These are phyloP conservation scores for Aphodius sticticus DNA, from an alignment of 2,888 invertebrate genomes.

Conservation along the genomic window DNA sequence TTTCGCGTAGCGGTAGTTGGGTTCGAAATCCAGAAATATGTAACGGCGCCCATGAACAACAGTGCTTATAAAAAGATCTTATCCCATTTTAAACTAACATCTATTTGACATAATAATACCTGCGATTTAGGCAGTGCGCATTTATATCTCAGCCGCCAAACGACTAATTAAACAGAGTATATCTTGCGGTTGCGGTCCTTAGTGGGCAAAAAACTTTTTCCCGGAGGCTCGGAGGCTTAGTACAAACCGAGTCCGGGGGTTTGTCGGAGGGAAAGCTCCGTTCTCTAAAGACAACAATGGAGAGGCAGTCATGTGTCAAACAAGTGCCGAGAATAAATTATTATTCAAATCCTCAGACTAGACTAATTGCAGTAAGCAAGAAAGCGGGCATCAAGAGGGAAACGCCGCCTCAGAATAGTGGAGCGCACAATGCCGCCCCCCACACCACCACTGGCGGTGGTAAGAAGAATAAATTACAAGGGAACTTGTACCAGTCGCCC, in stretches of 20 bases:
- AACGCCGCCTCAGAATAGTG: constrained; percentile 36
- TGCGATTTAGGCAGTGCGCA: no score
- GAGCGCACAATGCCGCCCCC: constrained; percentile 40
- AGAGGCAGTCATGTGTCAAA: constrained; percentile 54
- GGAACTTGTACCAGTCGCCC: constrained; percentile 53
- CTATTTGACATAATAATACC: no score
- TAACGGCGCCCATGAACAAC: no score
- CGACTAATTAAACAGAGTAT: constrained; percentile 7
- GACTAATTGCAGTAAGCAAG: constrained; percentile 58
- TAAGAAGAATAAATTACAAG: constrained; percentile 54
- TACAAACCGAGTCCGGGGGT: constrained; percentile 4
- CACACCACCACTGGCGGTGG: neutral
- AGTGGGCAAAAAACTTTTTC: neutral
- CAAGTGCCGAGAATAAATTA: constrained; percentile 54
- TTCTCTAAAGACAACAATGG: constrained; percentile 36
- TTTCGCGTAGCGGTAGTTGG: no score
- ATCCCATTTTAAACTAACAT: no score
- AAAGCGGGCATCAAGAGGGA: constrained; percentile 51
- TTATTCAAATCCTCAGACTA: constrained; percentile 55
- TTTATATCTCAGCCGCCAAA: neutral
- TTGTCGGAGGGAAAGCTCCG: constrained; percentile 27
- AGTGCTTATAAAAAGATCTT: no score
- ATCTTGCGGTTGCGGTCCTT: neutral
- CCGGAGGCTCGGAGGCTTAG: constrained; percentile 17
- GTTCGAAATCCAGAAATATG: no score